These are phyloP conservation scores for Myripristis jacobus DNA, from an alignment of 2,797 vertebrate species.

Conservation along the genomic window DNA sequence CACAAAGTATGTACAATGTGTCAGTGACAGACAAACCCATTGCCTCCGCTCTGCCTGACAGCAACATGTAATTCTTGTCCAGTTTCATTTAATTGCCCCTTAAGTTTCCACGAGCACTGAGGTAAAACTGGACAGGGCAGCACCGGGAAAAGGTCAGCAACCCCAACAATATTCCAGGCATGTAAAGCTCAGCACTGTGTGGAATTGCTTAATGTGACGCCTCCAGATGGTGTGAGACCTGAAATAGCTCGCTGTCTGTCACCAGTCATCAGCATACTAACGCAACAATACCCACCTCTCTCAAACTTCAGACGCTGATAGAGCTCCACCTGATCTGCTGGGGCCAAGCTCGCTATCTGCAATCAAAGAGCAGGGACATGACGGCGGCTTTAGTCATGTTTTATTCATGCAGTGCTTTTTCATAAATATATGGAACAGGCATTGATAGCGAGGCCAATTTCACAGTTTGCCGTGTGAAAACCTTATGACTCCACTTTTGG, in stretches of 20 bases:
- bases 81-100: background rate
- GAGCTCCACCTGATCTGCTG: conserved; percentile 87
- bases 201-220: conserved; percentile 33
- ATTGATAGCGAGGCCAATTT: background rate
- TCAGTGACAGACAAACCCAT: background rate
- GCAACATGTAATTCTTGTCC: background rate
- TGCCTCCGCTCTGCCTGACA: background rate
- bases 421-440: background rate
- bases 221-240: conserved; percentile 50
- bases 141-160: conserved; percentile 13
- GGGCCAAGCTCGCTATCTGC: conserved; percentile 90
- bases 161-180: conserved; percentile 42
- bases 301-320: conserved; percentile 93
- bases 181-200: conserved; percentile 43
- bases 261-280: conserved; percentile 25
- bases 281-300: conserved; percentile 84
- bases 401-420: background rate
- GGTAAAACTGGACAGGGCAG: conserved; percentile 1
- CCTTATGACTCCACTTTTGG: too few species aligned
- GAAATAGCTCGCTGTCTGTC: conserved; percentile 48
- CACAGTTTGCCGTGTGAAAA: too few species aligned
- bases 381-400: background rate
- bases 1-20: background rate
- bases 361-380: conserved; percentile 72
- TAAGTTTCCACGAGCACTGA: conserved; percentile 19